phyloP scores from a whole-genome alignment of 2,888 invertebrate species.

The Diabrotica balteata region DNA sequence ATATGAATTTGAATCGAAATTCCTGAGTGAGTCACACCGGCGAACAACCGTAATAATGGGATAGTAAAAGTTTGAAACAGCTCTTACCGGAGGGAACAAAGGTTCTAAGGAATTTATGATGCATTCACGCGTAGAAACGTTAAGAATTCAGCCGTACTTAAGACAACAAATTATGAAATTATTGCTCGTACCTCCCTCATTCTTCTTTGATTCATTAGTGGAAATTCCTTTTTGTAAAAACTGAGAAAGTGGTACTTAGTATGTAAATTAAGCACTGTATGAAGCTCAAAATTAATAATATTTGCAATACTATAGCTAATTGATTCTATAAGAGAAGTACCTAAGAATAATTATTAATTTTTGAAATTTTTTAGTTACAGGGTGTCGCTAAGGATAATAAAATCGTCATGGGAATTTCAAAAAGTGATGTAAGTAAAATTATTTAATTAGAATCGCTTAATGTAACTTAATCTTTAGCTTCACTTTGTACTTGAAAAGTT shows the following conservation, averaged over 20 bases:
- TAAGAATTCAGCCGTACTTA: neutral
- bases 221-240: no score
- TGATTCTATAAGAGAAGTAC: no score
- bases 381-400: constrained; percentile 18
- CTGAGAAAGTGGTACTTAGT: no score
- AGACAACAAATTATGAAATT: no score
- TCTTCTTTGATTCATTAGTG: neutral
- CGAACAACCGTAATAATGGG: constrained; percentile 6
- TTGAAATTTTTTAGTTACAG: constrained; percentile 27
- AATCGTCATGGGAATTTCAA: constrained; percentile 28
- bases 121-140: constrained; percentile 1
- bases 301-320: no score
- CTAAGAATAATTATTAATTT: no score
- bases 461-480: no score
- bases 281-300: no score
- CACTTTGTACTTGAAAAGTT: no score
- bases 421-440: constrained; percentile 17
- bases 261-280: no score
- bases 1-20: constrained; percentile 3
- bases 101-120: neutral
- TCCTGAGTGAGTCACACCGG: constrained; percentile 4
- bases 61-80: constrained; percentile 7
- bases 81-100: constrained; percentile 1
- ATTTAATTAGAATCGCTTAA: no score
- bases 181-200: no score